Base-by-base conservation (phyloP, 2,888 invertebrate genomes). In the Conops quadrifasciatus region DNA sequence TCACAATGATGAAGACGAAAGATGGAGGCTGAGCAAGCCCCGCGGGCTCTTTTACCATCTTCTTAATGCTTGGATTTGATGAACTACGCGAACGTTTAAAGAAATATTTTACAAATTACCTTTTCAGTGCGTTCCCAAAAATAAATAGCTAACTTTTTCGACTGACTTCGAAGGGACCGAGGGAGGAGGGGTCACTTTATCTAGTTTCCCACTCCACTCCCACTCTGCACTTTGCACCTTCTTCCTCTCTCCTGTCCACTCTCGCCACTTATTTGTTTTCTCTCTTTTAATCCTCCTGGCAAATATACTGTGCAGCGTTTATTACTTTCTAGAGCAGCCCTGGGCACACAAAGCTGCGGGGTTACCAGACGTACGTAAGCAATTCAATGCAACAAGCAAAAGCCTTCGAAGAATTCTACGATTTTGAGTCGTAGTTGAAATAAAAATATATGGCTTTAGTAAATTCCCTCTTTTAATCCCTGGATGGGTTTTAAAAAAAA, bases 1-100 rank as follows among this genome's bases (percentile, higher is more conserved):
- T 36, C 36, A 36, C 9, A 36, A 36, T 36, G 4, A 36, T 36
- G 36, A 9, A 7, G 36, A 36, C 36, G 36, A 36, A 36, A 65
- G 65, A 66, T 64, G 64, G 70, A 47, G 60, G 67, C 77, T 76
- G 66, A 59, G 51, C 62, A 43, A 79, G n/a, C n/a, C n/a, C n/a
- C n/a, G n/a, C n/a, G n/a, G 80, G 80, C 80, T 77, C 5, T 36
- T 36, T 36, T 36, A 9, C 4, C 4, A 36, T 7, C 9, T 9
- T 36, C 9, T 36, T 4, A 36, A 36, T 7, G 9, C 36, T 36
- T 36, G 36, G 36, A 36, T 36, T 36, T 36, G 36, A 36, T 9
- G 36, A 36, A 36, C 4, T 36, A 9, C 36, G 9, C 36, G 9
- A 36, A 36, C 4, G 9, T 7, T 36, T 36, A 7, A 36, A 36